phyloP scores from a whole-genome alignment of 2,888 invertebrate genomes.

The Exocentrus adspersus region DNA sequence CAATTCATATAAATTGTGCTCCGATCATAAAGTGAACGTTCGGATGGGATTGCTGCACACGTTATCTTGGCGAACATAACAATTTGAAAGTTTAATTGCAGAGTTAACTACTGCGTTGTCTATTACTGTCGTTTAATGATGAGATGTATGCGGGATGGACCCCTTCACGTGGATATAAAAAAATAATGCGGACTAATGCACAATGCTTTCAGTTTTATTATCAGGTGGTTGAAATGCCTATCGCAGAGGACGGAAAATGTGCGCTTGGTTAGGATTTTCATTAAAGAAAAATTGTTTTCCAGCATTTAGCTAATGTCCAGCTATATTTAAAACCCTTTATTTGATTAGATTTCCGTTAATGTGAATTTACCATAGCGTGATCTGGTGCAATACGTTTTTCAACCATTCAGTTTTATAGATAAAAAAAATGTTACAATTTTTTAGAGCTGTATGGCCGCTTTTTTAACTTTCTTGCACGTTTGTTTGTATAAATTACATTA shows the following conservation, averaged over 20 bases:
- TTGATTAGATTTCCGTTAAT: too few species aligned
- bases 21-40: constrained; percentile 59
- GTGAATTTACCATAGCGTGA: too few species aligned
- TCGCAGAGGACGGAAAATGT: neutral
- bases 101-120: constrained; percentile 59
- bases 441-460: too few species aligned
- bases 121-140: constrained; percentile 59
- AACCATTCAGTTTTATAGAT: too few species aligned
- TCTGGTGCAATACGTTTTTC: too few species aligned
- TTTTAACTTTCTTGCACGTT: too few species aligned
- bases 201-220: neutral
- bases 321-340: too few species aligned
- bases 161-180: constrained; percentile 30
- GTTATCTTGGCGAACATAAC: constrained; percentile 58
- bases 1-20: constrained; percentile 58
- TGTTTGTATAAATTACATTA: too few species aligned
- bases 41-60: constrained; percentile 55
- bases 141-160: constrained; percentile 46
- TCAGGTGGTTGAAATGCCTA: neutral
- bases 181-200: constrained; percentile 29
- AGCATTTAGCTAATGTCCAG: too few species aligned
- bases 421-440: too few species aligned
- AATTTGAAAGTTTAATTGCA: constrained; percentile 61
- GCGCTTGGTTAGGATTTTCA: too few species aligned
- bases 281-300: too few species aligned